Conservation (phyloP, 2,113 vertebrate species). For the Trematomus loennbergii region DNA sequence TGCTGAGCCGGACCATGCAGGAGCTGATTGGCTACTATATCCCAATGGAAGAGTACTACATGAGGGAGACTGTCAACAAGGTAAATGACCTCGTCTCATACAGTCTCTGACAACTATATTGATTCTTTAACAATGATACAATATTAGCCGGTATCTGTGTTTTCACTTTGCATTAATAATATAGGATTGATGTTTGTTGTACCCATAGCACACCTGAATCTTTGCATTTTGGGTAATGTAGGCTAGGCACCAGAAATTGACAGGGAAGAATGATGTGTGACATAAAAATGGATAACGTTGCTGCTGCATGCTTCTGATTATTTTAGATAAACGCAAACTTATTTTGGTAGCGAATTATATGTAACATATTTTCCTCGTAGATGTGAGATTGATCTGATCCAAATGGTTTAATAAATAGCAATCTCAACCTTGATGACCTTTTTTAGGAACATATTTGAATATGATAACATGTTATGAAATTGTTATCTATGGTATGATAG, state of each 20-base stretch:
- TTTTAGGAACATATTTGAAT: background rate
- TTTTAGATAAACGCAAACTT: no score
- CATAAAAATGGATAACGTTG: background rate
- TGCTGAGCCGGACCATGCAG: slow-evolving; percentile 94
- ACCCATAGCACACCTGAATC: background rate
- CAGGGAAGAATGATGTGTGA: background rate
- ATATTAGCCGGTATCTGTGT: no score
- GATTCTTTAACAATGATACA: no score
- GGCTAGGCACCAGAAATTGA: background rate
- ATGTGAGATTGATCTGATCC: background rate
- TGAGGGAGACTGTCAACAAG: slow-evolving; percentile 98
- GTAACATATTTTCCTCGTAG: background rate
- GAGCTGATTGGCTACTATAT: slow-evolving; percentile 97
- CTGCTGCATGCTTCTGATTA: background rate
- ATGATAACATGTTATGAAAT: background rate
- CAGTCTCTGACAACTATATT: background rate
- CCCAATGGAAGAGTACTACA: slow-evolving; percentile 99
- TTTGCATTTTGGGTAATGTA: background rate
- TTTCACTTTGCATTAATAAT: no score
- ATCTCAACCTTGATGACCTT: background rate
- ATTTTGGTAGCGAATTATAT: background rate
- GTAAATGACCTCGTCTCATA: slow-evolving; percentile 71
- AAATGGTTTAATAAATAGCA: background rate
- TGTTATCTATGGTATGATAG: background rate
- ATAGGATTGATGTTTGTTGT: no score